A percentile compares a stretch with the other conserved stretches of the same genome.
Evolutionary conservation across 2,113 vertebrate species (phyloP).

Genomic region (Phrynocephalus versicolor): DNA sequence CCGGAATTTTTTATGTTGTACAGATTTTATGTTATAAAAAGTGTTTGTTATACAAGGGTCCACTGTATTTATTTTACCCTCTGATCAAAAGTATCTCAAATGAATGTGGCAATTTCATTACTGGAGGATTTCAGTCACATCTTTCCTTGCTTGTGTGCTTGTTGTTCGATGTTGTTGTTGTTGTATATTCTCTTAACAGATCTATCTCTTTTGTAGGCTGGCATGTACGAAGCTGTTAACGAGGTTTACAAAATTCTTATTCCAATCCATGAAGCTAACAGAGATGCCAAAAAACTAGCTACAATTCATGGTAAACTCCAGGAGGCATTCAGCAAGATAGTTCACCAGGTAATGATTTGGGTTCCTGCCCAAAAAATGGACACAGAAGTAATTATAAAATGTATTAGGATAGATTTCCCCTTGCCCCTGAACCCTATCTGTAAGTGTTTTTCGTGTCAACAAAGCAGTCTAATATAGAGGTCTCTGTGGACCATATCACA

Average conservation of each 20-base stretch:
- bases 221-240: constrained; percentile 98
- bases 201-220: constrained; percentile 81
- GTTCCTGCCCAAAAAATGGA: constrained; percentile 48
- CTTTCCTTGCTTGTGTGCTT: too few relatives aligned
- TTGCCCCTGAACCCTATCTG: background rate
- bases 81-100: background rate
- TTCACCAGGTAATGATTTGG: constrained; percentile 91
- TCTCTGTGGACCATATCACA: background rate
- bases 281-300: constrained; percentile 97
- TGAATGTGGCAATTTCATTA: background rate
- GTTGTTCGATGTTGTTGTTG: background rate
- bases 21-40: too few relatives aligned
- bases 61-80: background rate
- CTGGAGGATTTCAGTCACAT: constrained; percentile 13
- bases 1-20: too few relatives aligned
- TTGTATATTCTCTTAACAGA: constrained; percentile 27
- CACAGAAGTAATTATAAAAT: constrained; percentile 27
- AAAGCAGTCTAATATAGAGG: background rate
- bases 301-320: constrained; percentile 99
- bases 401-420: constrained; percentile 8
- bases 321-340: constrained; percentile 98
- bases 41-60: too few relatives aligned
- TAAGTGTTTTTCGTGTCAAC: background rate
- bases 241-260: constrained; percentile 99
- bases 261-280: constrained; percentile 96